These are phyloP conservation scores for Brassicogethes aeneus DNA, from an alignment of 2,888 invertebrate genomes.

Conservation along the genomic window DNA sequence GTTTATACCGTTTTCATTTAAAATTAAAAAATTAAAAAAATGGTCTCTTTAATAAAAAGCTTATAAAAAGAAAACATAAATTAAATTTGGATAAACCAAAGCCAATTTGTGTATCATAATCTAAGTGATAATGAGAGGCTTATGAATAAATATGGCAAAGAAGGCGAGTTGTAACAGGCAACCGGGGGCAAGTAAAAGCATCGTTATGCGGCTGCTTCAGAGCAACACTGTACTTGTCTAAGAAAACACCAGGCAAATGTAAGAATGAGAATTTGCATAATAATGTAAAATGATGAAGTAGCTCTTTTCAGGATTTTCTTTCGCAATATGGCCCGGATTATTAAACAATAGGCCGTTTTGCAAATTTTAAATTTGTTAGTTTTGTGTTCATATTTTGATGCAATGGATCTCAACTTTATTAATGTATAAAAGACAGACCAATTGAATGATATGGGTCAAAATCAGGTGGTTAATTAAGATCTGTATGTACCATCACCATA, in stretches of 20 bases:
- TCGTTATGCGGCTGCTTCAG: constrained; percentile 28
- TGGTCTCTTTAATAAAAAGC: no score
- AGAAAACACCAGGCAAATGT: constrained; percentile 38
- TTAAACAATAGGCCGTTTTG: constrained; percentile 14
- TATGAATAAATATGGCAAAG: constrained; percentile 24
- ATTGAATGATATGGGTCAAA: no score
- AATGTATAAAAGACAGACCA: no score
- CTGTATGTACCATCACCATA: no score
- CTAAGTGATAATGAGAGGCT: constrained; percentile 26
- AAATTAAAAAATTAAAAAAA: no score
- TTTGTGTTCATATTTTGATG: no score
- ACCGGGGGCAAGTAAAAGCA: constrained; percentile 25
- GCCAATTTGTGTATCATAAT: constrained; percentile 26
- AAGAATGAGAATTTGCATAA: constrained; percentile 41
- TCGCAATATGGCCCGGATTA: constrained; percentile 31
- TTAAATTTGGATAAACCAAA: no score
- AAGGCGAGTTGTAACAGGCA: constrained; percentile 13
- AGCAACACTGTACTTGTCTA: constrained; percentile 36
- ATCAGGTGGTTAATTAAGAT: no score
- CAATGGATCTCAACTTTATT: no score
- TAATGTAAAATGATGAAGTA: constrained; percentile 36
- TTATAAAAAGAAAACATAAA: background rate
- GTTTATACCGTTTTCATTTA: no score
- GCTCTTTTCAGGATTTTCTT: constrained; percentile 28
- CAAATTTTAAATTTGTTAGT: no score